Conservation (phyloP, 2,888 invertebrate species). For the Drosophila villosipedis region DNA sequence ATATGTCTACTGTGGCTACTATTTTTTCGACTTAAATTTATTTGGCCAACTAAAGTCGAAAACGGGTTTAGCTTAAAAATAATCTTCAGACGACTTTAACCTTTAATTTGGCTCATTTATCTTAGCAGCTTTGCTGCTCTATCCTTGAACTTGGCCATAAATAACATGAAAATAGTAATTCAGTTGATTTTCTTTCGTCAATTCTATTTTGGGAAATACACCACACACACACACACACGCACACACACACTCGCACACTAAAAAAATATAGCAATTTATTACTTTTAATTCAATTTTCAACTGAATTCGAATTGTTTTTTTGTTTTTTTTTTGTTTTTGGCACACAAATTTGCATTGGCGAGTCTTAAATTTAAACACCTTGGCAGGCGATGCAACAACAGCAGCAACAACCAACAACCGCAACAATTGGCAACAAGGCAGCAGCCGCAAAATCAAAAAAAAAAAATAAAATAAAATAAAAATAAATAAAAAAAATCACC, state of each 20-base stretch:
- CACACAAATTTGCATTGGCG: constrained; percentile 57
- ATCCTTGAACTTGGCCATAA: constrained; percentile 59
- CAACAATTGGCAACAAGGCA: constrained; percentile 31
- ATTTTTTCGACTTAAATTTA: background rate
- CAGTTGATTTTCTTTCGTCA: constrained; percentile 7
- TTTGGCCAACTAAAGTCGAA: background rate
- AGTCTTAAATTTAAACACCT: constrained; percentile 44
- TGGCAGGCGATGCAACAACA: constrained; percentile 22
- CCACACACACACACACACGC: background rate
- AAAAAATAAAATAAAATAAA: constrained; percentile 31
- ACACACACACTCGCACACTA: background rate
- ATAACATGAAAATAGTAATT: constrained; percentile 13
- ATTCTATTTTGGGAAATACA: constrained; percentile 5
- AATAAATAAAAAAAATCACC: constrained; percentile 17
- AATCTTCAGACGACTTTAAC: background rate
- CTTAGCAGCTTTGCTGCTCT: constrained; percentile 2
- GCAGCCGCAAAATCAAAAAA: background rate
- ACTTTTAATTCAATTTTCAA: constrained; percentile 60
- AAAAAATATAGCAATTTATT: constrained; percentile 59
- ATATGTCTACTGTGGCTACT: background rate
- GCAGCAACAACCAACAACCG: constrained; percentile 17
- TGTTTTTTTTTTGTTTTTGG: constrained; percentile 44
- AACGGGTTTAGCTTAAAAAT: background rate
- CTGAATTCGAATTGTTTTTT: constrained; percentile 27
- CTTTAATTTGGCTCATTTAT: constrained; percentile 4